Conservation (phyloP, 2,113 vertebrate species). For the Otis tarda region DNA sequence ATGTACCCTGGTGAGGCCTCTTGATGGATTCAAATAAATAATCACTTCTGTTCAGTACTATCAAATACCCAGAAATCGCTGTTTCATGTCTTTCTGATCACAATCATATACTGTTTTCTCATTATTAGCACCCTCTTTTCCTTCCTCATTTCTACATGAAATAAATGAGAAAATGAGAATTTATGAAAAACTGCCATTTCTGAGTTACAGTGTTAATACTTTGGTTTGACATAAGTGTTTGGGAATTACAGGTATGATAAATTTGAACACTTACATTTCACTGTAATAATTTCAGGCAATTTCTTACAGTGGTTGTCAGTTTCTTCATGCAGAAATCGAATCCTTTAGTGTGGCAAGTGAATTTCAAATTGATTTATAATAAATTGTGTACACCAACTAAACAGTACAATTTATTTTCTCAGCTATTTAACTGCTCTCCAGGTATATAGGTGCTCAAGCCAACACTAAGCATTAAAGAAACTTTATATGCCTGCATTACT, state of each 20-base stretch:
- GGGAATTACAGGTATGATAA: background rate
- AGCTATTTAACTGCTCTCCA: background rate
- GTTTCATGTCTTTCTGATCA: background rate
- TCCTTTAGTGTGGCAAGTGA: background rate
- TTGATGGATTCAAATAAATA: background rate
- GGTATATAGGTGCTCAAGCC: background rate
- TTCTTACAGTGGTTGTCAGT: background rate
- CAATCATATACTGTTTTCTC: background rate
- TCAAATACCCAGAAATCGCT: background rate
- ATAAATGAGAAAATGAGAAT: background rate
- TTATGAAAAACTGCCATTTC: background rate
- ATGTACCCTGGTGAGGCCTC: constrained; percentile 75
- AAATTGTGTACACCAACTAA: background rate
- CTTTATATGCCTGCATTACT: background rate
- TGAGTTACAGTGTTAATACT: background rate
- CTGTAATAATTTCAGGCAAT: background rate
- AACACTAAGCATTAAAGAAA: background rate
- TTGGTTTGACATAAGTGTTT: background rate
- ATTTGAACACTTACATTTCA: background rate
- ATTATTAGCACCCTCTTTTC: background rate
- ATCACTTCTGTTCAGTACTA: background rate
- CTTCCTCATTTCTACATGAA: background rate
- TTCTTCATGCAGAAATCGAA: background rate
- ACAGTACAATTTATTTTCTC: background rate
- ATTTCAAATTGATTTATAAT: background rate